A percentile compares a stretch with the other conserved stretches of the same genome.
These are phyloP conservation scores for Pteruthius melanotis DNA, from an alignment of 2,113 vertebrate species.

Conservation along the genomic window DNA sequence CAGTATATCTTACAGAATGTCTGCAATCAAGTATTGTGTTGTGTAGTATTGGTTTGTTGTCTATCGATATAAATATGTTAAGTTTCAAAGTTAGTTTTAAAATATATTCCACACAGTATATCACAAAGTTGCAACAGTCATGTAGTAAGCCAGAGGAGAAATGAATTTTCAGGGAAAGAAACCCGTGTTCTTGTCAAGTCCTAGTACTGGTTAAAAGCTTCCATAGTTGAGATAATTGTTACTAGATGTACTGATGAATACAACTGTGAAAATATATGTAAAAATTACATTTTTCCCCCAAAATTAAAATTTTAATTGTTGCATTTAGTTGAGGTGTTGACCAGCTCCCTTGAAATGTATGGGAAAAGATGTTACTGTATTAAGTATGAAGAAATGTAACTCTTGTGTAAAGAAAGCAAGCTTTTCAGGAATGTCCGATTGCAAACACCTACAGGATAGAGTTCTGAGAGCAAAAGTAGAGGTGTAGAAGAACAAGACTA, in stretches of 20 bases:
- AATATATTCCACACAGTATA: slow-evolving; percentile 6
- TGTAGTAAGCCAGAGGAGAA: slow-evolving; percentile 25
- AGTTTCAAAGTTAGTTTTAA: slow-evolving; percentile 13
- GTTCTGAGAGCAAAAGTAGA: neutral
- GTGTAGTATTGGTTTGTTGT: neutral
- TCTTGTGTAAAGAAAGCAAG: neutral
- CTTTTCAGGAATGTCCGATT: neutral
- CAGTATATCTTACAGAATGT: neutral
- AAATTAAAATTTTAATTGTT: slow-evolving; percentile 4
- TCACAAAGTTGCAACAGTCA: neutral
- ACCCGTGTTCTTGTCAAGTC: neutral
- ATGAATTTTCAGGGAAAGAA: slow-evolving; percentile 9
- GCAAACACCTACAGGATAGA: neutral
- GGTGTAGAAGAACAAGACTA: neutral
- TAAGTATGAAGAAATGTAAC: neutral
- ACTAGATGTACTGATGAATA: neutral
- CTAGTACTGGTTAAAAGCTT: neutral
- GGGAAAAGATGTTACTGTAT: neutral
- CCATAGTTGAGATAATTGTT: neutral
- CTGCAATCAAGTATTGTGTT: neutral
- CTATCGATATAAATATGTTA: neutral
- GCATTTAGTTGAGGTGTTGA: neutral
- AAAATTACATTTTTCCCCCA: neutral
- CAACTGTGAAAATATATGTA: neutral
- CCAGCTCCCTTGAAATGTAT: neutral